Evolutionary conservation across 2,797 vertebrate species (phyloP).

Genomic region (Pantherophis vulpinus): DNA sequence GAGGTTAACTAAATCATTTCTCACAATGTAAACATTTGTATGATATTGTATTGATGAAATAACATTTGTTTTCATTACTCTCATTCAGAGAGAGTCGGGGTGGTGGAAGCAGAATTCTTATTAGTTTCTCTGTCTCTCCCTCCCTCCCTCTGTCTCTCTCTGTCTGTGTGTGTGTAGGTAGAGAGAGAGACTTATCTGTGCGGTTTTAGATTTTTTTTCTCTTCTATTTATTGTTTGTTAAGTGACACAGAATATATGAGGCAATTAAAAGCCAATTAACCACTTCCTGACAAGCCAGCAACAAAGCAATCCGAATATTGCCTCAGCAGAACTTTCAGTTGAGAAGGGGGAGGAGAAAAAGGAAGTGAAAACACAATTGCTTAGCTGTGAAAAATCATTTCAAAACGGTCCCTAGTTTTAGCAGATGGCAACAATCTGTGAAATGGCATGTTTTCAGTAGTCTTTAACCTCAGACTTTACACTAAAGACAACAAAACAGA

Average conservation of each 20-base stretch:
- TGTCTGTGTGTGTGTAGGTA: no score
- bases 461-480: background rate
- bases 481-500: background rate
- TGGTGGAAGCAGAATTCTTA: background rate
- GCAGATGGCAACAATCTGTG: background rate
- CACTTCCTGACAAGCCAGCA: background rate
- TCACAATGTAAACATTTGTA: background rate
- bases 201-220: background rate
- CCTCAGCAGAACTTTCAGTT: background rate
- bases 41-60: background rate
- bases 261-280: background rate
- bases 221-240: background rate
- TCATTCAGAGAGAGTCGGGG: background rate
- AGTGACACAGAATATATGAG: background rate
- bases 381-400: background rate
- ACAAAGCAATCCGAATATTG: background rate
- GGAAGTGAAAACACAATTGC: background rate
- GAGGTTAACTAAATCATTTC: background rate
- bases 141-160: background rate
- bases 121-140: background rate
- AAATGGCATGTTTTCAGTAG: background rate
- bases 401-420: background rate
- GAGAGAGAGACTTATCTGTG: background rate
- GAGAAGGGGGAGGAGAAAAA: background rate
- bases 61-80: background rate